Evolutionary conservation across 2,797 vertebrate genomes (phyloP).

Genomic region (Lemur catta): DNA sequence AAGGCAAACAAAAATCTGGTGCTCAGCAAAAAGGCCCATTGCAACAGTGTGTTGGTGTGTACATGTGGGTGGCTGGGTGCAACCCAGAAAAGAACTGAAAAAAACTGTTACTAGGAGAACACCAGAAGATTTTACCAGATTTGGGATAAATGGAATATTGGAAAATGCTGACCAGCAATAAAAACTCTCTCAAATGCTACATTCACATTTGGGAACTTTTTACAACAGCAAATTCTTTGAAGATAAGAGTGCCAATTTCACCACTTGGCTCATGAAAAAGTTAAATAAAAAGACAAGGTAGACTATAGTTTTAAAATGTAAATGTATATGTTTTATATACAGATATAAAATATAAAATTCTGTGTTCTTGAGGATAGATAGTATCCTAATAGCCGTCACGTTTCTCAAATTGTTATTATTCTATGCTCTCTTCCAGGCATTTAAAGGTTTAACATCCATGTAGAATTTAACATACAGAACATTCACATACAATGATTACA

Average conservation of each 20-base stretch:
- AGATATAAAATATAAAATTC: background rate
- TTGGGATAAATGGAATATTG: slow-evolving; percentile 18
- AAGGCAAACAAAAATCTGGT: background rate
- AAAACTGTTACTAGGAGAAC: background rate
- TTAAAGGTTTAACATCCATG: background rate
- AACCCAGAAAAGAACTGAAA: too few relatives aligned
- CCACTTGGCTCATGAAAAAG: background rate
- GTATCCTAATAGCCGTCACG: background rate
- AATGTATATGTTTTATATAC: background rate
- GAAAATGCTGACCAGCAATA: slow-evolving; percentile 38
- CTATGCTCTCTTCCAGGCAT: background rate
- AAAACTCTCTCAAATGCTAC: background rate
- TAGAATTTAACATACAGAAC: background rate
- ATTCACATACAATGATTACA: background rate
- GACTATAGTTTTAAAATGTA: background rate
- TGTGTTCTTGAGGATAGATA: background rate
- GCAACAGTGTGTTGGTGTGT: background rate
- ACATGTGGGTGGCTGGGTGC: accelerated
- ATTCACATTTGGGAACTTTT: background rate
- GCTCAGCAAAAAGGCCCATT: background rate
- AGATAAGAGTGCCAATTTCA: background rate
- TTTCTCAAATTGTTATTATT: background rate
- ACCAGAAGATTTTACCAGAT: background rate
- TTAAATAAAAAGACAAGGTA: background rate
- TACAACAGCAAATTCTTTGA: background rate